These are phyloP conservation scores for Aricia artaxerxes DNA, from an alignment of 2,888 invertebrate genomes.

Conservation along the genomic window DNA sequence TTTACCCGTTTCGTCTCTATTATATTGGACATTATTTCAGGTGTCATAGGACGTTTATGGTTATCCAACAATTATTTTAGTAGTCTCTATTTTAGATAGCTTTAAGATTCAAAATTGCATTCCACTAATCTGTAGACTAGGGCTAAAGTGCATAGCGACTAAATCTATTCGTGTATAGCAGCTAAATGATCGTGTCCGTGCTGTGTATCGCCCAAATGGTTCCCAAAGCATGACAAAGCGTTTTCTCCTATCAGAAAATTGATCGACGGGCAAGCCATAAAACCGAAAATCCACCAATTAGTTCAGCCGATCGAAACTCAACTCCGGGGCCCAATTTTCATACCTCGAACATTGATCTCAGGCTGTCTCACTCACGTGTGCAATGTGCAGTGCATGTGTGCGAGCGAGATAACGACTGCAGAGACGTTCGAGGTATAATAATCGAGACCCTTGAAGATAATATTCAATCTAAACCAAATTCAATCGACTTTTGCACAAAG, in stretches of 20 bases:
- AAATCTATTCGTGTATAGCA: slow-evolving; percentile 54
- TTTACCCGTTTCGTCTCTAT: slow-evolving; percentile 36
- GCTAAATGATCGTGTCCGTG: slow-evolving; percentile 73
- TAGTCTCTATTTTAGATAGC: background rate
- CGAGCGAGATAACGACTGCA: background rate
- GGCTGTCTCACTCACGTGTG: background rate
- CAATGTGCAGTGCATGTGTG: background rate
- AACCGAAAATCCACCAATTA: background rate
- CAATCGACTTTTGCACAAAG: background rate
- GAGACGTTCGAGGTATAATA: background rate
- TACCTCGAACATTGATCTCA: background rate
- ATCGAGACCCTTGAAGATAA: background rate
- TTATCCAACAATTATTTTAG: background rate
- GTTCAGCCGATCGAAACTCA: background rate
- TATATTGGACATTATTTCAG: slow-evolving; percentile 9
- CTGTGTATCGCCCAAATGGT: slow-evolving; percentile 70
- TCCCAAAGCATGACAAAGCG: slow-evolving; percentile 66
- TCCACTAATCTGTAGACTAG: slow-evolving; percentile 49
- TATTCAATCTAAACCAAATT: background rate
- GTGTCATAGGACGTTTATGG: background rate
- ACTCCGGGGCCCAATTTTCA: background rate
- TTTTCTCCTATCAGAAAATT: slow-evolving; percentile 39
- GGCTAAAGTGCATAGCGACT: slow-evolving; percentile 65
- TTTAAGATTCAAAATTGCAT: slow-evolving; percentile 7
- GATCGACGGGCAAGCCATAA: background rate